Base-by-base conservation (phyloP, 2,888 invertebrate species). In the Cryptocheilus praepositus region DNA sequence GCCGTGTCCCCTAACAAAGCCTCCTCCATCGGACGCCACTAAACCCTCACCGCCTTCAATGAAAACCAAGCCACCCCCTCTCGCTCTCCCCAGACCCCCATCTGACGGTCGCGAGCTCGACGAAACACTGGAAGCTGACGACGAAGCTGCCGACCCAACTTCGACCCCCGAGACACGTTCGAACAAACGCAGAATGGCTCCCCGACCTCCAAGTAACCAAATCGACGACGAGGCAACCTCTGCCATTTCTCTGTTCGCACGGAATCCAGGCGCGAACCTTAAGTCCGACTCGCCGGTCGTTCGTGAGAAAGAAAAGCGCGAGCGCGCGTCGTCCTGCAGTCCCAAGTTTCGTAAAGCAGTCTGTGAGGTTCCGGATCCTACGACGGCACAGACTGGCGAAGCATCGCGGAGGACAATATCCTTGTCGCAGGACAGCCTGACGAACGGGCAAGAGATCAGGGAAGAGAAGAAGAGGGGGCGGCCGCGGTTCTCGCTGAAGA, bases 401-500 rank as follows among this genome's bases (percentile, higher is more conserved):
- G 92, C 94, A 7, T 92, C 92, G 0, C 91, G 94, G 56, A 91
- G 93, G 78, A 93, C 92, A 63, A 90, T 95, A 74, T 95, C 95
- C 0, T 83, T 95, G 67, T 95, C 95, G 0, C 94, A 94, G 71
- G 95, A 95, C 81, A 95, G 94, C 84, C 88, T 95, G 65, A 79
- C 73, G 52, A 79, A 74, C 53, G 80, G 64, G 74, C 84, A 68
- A 71, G 85, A 45, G 15, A 60, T 61, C 2, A 87, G 88, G 25
- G 91, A 91, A 71, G 89, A 90, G 67, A 94, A 95, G 86, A 93
- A 94, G 58, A 94, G 95, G 84, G 92, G 92, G 11, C 91, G 92
- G 80, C 90, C 92, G 1, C 93, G 94, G 79, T 96, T 96, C 85
- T 96, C 96, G 0, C 91, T 96, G 54, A 95, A 95, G 83, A 96